Evolutionary conservation across 2,797 vertebrate genomes (phyloP), one percentile per base, ranked within the genome.

Genomic region (Lates japonicus): DNA sequence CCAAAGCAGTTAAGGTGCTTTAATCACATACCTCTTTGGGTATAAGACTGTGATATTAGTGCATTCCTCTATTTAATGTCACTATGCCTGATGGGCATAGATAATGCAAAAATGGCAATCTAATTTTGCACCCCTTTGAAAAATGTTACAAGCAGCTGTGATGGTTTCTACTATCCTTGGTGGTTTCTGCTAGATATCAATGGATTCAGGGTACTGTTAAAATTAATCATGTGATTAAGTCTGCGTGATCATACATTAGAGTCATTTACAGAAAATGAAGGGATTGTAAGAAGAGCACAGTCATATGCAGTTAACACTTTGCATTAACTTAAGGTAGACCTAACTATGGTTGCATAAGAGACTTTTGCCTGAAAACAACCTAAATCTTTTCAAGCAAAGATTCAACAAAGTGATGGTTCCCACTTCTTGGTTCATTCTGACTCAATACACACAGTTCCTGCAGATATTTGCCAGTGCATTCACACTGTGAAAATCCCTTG

Each of bases 1-100:
- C 54, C n/a, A 76, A 80, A 83, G 74, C 74, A 61, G 69, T 84
- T 65, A 76, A 86, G 63, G 77, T 10, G 2, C 67, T 80, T 76
- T 72, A 78, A 88, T 81, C 67, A 13, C 59, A 68, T 35, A 70
- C 67, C 58, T 84, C 54, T 67, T 63, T 73, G 49, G 39, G 55
- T 70, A 78, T 75, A 76, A 78, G 74, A 80, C 80, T 0, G 41
- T 69, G 57, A 84, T 70, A 76, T 83, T 70, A 59, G n/a, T 44
- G 41, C 57, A 73, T 74, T 51, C 55, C 58, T 68, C 29, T 74
- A 73, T 79, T 41, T 74, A 20, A 64, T 58, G 68, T 6, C 13
- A 31, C 51, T 19, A 37, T 58, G 71, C 61, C 81, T 70, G 61
- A 69, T 57, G 41, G 66, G 55, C 68, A 78, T 12, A n/a, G 65